Evolutionary conservation across 2,113 vertebrate species (phyloP).

Genomic region (Talpa occidentalis): DNA sequence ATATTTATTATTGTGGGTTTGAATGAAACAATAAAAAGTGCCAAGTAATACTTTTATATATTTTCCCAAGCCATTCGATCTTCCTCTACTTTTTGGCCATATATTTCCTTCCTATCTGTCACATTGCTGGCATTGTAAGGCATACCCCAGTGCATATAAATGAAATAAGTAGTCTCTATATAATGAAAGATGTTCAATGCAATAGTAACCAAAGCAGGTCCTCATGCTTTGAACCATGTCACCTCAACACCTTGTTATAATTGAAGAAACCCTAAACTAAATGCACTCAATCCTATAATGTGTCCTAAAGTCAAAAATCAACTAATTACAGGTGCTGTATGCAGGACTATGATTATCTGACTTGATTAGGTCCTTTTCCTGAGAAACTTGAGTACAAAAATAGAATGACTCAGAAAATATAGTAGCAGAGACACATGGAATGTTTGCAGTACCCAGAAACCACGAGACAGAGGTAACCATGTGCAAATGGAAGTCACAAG

Average conservation of each 20-base stretch:
- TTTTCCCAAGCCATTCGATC: neutral
- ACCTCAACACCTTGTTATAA: neutral
- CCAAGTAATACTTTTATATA: neutral
- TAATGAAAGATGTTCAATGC: neutral
- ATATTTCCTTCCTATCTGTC: neutral
- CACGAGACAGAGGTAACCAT: neutral
- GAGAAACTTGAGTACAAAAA: neutral
- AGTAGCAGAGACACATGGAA: neutral
- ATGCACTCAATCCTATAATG: neutral
- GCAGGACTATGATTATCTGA: neutral
- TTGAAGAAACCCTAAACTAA: neutral
- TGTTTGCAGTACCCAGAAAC: neutral
- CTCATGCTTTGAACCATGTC: neutral
- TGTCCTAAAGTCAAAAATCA: neutral
- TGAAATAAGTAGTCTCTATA: neutral
- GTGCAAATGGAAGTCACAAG: neutral
- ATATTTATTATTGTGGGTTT: neutral
- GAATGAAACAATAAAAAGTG: neutral
- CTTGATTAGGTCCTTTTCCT: neutral
- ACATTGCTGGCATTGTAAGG: neutral
- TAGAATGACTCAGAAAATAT: neutral
- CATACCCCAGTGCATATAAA: neutral
- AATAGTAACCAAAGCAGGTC: neutral
- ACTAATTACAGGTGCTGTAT: neutral
- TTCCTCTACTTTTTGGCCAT: neutral